A percentile compares a stretch with the other conserved stretches of the same genome.
Conservation (phyloP, 2,888 invertebrate species). For the Parnassius mnemosyne region DNA sequence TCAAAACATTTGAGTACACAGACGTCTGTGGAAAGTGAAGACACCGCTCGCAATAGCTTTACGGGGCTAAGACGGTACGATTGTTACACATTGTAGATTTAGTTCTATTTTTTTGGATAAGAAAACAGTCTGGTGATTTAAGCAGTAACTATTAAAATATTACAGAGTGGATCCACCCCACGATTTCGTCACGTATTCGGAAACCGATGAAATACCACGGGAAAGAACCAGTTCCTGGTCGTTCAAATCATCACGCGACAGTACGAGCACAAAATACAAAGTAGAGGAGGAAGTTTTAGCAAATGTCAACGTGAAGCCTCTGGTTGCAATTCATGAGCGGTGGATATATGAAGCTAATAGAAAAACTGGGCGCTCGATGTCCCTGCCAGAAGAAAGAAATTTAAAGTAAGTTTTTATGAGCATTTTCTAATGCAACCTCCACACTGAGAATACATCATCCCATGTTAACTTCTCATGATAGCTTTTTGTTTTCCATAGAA, state of each 20-base stretch:
- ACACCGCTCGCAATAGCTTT: slow-evolving; percentile 45
- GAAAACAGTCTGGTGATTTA: no score
- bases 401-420: no score
- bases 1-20: slow-evolving; percentile 11
- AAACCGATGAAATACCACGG: slow-evolving; percentile 40
- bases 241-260: slow-evolving; percentile 39
- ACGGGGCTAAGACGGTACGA: slow-evolving; percentile 50
- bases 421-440: no score
- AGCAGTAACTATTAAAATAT: not conserved
- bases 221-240: slow-evolving; percentile 50
- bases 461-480: no score
- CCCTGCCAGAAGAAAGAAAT: slow-evolving; percentile 60
- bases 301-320: slow-evolving; percentile 64
- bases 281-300: slow-evolving; percentile 61
- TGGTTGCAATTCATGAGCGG: slow-evolving; percentile 72
- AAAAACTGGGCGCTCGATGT: slow-evolving; percentile 62
- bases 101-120: not conserved
- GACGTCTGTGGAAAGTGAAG: slow-evolving; percentile 36
- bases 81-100: not conserved
- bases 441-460: no score
- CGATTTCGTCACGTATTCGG: slow-evolving; percentile 43
- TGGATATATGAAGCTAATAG: slow-evolving; percentile 74
- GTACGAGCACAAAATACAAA: slow-evolving; percentile 36
- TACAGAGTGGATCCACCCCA: slow-evolving; percentile 45
- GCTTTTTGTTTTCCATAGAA: no score